These are phyloP conservation scores for Pasiphila rectangulata DNA, from an alignment of 2,888 invertebrate genomes.

Conservation along the genomic window DNA sequence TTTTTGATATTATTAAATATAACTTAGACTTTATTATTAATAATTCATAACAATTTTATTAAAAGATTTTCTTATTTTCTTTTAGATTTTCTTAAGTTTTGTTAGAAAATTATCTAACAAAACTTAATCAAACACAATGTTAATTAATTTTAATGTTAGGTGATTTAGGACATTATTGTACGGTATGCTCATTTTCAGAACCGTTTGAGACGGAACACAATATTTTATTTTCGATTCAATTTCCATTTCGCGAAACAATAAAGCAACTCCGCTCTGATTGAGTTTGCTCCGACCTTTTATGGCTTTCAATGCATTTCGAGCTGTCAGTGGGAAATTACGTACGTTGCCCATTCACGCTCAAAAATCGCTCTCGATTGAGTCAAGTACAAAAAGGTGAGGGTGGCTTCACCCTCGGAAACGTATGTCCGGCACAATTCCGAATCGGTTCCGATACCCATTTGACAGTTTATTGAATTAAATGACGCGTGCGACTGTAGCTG, in stretches of 20 bases:
- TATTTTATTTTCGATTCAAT: conserved; percentile 27
- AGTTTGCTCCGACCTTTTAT: conserved; percentile 72
- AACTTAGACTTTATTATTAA: no score
- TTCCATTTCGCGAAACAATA: conserved; percentile 39
- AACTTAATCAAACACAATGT: no score
- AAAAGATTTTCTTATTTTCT: no score
- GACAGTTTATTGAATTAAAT: conserved; percentile 76
- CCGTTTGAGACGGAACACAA: no score
- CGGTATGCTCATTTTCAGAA: no score
- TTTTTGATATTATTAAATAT: no score
- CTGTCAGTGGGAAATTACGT: conserved; percentile 76
- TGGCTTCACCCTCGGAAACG: conserved; percentile 66
- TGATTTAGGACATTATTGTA: no score
- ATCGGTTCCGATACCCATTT: conserved; percentile 71
- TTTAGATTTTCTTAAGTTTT: no score
- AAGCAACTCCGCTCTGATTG: conserved; percentile 60
- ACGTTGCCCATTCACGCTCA: conserved; percentile 77
- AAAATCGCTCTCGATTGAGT: conserved; percentile 79
- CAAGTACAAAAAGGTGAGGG: conserved; percentile 77
- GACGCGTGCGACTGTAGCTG: conserved; percentile 47
- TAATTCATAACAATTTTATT: no score
- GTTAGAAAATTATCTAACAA: no score
- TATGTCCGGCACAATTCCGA: conserved; percentile 77
- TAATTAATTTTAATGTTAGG: no score
- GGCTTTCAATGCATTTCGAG: conserved; percentile 75